Evolutionary conservation across 1,140 invertebrate species (phyloP).

Genomic region (Apis laboriosa): DNA sequence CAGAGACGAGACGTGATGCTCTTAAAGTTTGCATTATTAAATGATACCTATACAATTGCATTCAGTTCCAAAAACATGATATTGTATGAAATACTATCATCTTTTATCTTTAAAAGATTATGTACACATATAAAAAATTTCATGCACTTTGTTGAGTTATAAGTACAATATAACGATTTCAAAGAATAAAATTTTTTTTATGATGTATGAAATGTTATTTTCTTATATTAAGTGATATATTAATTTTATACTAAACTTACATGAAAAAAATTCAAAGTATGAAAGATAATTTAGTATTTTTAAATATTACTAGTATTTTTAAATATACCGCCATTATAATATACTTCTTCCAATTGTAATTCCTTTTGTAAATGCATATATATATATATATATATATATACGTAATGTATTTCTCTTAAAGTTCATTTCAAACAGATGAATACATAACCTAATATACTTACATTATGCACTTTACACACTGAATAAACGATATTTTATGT

Average conservation of each 20-base stretch:
- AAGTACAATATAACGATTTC: background rate
- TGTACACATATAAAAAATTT: background rate
- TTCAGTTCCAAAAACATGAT: constrained; percentile 7
- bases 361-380: background rate
- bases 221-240: background rate
- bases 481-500: background rate
- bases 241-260: background rate
- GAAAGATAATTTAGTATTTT: background rate
- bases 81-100: constrained; percentile 17
- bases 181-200: background rate
- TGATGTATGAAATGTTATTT: constrained; percentile 5
- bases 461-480: background rate
- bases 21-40: constrained; percentile 77
- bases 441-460: background rate
- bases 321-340: constrained; percentile 10
- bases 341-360: background rate
- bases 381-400: too few species aligned
- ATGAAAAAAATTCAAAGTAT: background rate
- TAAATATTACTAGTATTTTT: background rate
- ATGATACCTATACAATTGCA: constrained; percentile 44
- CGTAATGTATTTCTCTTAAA: background rate
- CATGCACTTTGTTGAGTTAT: background rate
- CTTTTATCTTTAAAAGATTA: constrained; percentile 15
- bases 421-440: background rate
- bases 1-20: constrained; percentile 62